These are phyloP conservation scores for Cephus cinctus DNA, from an alignment of 1,140 invertebrate genomes.

Conservation along the genomic window DNA sequence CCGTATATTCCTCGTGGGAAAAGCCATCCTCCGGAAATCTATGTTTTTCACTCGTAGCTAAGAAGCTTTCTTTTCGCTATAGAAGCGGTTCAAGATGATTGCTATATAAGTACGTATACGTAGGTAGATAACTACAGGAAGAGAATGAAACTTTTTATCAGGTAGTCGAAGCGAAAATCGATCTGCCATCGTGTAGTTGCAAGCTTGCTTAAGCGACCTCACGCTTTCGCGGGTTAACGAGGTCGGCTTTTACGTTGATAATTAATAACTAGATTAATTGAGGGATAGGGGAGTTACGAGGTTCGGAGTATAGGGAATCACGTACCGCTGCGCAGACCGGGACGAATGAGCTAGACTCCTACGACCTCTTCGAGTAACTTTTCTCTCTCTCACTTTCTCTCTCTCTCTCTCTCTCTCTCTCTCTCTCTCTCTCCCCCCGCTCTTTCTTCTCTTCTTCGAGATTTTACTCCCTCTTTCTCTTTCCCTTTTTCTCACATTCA, in stretches of 20 bases:
- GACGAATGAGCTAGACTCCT: conserved; percentile 11
- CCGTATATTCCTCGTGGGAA: too few species aligned
- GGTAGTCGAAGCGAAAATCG: not conserved
- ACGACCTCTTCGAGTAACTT: conserved; percentile 8
- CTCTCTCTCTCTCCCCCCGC: conserved; percentile 7
- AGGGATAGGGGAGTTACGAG: conserved; percentile 30
- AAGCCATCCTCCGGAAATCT: too few species aligned
- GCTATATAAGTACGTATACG: too few species aligned
- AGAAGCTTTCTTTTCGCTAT: too few species aligned
- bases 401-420: conserved; percentile 4
- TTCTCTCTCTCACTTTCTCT: conserved; percentile 9
- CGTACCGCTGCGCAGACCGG: not conserved
- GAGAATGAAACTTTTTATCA: too few species aligned
- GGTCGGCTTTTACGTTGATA: conserved; percentile 33
- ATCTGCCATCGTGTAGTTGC: not conserved
- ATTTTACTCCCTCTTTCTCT: conserved; percentile 14
- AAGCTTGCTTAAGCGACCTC: not conserved
- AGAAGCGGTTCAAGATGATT: too few species aligned
- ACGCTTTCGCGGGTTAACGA: conserved; percentile 29
- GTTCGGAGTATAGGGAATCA: too few species aligned
- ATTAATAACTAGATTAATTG: conserved; percentile 47
- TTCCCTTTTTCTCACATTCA: not conserved
- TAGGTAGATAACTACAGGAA: too few species aligned
- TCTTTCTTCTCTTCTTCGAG: conserved; percentile 11
- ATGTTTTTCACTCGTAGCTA: too few species aligned